Percentiles rank a stretch among this genome's conserved stretches.
phyloP scores from a whole-genome alignment of 2,797 vertebrate species.

The Coregonus ussuriensis region DNA sequence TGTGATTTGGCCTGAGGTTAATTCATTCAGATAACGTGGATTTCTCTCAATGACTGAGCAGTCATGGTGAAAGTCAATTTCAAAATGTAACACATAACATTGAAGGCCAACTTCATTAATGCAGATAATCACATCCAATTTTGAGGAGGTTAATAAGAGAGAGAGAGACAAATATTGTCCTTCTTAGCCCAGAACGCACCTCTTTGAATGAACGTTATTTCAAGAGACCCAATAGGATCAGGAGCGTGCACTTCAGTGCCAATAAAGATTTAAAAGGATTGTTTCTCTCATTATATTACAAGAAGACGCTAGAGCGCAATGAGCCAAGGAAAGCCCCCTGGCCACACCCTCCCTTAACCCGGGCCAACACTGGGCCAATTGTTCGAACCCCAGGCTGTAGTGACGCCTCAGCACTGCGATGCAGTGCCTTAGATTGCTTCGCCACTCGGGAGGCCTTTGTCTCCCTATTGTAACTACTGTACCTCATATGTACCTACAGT shows the following conservation, averaged over 20 bases:
- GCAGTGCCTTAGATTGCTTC: too few relatives aligned
- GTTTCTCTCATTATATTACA: conserved; percentile 5
- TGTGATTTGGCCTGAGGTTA: conserved; percentile 25
- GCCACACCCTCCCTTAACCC: too few relatives aligned
- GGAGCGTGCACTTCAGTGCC: too few relatives aligned
- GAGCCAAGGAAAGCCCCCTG: neutral
- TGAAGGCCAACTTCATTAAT: conserved; percentile 61
- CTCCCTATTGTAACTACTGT: neutral
- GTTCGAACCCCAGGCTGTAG: too few relatives aligned
- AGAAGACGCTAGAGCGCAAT: neutral
- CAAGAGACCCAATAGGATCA: too few relatives aligned
- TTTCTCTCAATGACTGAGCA: conserved; percentile 39
- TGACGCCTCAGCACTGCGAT: too few relatives aligned
- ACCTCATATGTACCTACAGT: too few relatives aligned
- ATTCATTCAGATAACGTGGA: conserved; percentile 54
- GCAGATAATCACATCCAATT: conserved; percentile 45
- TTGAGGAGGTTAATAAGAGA: conserved; percentile 55
- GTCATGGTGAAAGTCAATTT: conserved; percentile 53
- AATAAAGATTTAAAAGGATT: neutral
- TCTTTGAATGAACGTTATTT: too few relatives aligned
- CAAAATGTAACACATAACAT: conserved; percentile 55
- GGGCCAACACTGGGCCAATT: too few relatives aligned
- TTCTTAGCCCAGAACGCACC: conserved; percentile 18
- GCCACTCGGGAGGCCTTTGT: too few relatives aligned
- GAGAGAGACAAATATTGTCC: conserved; percentile 15